These are phyloP conservation scores for Oryzias melastigma DNA, from an alignment of 2,113 vertebrate species.

Conservation along the genomic window DNA sequence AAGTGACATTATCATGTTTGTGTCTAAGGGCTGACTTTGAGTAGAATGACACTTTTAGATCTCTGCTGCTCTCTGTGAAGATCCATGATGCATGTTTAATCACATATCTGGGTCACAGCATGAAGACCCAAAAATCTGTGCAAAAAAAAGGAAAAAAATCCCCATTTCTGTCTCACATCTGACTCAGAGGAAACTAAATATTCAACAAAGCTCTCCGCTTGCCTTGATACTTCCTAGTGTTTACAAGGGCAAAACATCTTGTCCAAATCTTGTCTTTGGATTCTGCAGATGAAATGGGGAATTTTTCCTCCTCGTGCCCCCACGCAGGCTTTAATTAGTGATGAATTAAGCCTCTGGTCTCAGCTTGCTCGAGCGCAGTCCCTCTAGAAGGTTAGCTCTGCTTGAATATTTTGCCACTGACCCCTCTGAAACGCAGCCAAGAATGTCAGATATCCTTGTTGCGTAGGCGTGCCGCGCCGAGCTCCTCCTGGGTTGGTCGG, in stretches of 20 bases:
- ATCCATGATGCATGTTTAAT: slow-evolving; percentile 36
- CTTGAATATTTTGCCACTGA: slow-evolving; percentile 75
- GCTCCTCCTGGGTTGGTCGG: slow-evolving; percentile 49
- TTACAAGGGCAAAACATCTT: slow-evolving; percentile 55
- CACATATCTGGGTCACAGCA: slow-evolving; percentile 50
- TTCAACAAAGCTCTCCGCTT: slow-evolving; percentile 40
- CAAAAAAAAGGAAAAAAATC: neutral
- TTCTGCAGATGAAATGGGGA: slow-evolving; percentile 40
- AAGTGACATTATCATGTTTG: neutral
- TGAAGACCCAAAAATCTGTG: neutral
- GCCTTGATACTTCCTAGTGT: slow-evolving; percentile 37
- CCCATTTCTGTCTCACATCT: neutral
- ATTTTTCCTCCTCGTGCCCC: slow-evolving; percentile 54
- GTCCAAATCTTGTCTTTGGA: slow-evolving; percentile 60
- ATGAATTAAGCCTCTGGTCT: slow-evolving; percentile 71
- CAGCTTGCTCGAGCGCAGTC: slow-evolving; percentile 40
- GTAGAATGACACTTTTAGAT: neutral
- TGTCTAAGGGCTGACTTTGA: slow-evolving; percentile 1
- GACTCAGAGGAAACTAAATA: slow-evolving; percentile 34
- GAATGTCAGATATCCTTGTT: slow-evolving; percentile 79
- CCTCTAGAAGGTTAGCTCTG: slow-evolving; percentile 61
- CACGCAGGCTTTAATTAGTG: slow-evolving; percentile 71
- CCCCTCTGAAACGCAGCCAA: slow-evolving; percentile 76
- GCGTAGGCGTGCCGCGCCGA: slow-evolving; percentile 66
- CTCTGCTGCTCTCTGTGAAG: slow-evolving; percentile 18